Base-by-base conservation (phyloP, 2,888 invertebrate species). In the Biston stratarius region DNA sequence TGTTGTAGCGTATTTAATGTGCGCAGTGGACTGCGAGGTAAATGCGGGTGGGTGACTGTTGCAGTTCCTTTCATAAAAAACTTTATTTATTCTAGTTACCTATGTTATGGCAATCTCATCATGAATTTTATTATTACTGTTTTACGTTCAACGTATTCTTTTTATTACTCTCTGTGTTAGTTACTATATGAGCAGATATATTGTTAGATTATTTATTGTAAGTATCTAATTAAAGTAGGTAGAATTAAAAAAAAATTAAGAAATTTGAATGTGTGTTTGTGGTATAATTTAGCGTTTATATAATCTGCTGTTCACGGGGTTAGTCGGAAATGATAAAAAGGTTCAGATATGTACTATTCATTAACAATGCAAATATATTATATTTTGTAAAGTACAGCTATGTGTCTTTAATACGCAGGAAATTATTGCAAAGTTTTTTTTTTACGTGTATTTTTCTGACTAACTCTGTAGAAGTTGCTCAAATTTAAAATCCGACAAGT, bases 41-140 rank as follows among this genome's bases (percentile, higher is more conserved):
- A 74, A 45, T 45, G 75, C 74, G 75, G 73, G 72, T 72, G 75
- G 73, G 72, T 72, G 72, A 73, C 72, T 77, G 68, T 70, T 71
- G 59, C 72, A 74, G 80, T 82, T 83, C 79, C 79, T 81, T 67
- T 72, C 70, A 76, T 78, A 72, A 64, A 74, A 74, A 75, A 71
- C 71, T 74, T 59, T 73, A 79, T 78, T 79, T 80, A 80, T 77
- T 75, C 10, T 70, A 70, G 58, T 53, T 58, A 58, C 40, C 24
- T 24, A 24, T 24, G 48, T 67, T 61, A 61, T 57, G 9, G 65
- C 53, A 71, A 71, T 71, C 71, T 71, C 71, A 68, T 48, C 48
- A 34, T 58, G 55, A 57, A 67, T 61, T 58, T 59, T 63, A 51
- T 59, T 47, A 15, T 51, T 47, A 60, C 42, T 61, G 47, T 68